Conservation (phyloP, 2,113 vertebrate genomes). For the Gadus macrocephalus region DNA sequence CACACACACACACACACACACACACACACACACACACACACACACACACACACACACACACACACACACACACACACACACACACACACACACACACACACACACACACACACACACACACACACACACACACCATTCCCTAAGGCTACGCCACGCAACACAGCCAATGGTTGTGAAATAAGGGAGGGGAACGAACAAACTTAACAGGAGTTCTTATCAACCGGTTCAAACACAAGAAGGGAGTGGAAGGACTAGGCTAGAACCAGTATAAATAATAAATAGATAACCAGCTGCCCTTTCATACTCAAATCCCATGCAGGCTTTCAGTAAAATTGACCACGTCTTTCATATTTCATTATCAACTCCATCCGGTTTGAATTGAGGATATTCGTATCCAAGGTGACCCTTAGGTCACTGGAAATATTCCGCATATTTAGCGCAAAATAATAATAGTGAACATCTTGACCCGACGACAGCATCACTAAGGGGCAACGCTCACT, state of each 20-base stretch:
- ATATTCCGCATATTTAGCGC: slow-evolving; percentile 1
- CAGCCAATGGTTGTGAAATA: slow-evolving; percentile 23
- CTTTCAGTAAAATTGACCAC: too few relatives aligned
- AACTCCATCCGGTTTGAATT: too few relatives aligned
- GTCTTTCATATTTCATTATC: too few relatives aligned
- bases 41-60: slow-evolving; percentile 25
- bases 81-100: neutral
- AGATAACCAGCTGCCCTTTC: slow-evolving; percentile 41
- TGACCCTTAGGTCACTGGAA: too few relatives aligned
- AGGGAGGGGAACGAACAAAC: slow-evolving; percentile 6
- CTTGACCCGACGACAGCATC: neutral
- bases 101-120: slow-evolving; percentile 40
- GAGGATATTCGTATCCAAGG: too few relatives aligned
- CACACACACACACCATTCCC: slow-evolving; percentile 25
- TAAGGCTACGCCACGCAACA: slow-evolving; percentile 6
- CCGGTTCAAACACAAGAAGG: slow-evolving; percentile 37
- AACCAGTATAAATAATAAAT: slow-evolving; percentile 4
- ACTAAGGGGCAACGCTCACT: neutral
- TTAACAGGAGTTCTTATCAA: slow-evolving; percentile 38
- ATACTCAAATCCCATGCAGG: neutral
- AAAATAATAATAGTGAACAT: neutral
- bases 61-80: slow-evolving; percentile 45
- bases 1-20: slow-evolving; percentile 47
- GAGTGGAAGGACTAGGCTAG: slow-evolving; percentile 43
- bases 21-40: slow-evolving; percentile 32